Evolutionary conservation across 1,140 invertebrate species (phyloP).

Genomic region (Batillaria attramentaria): DNA sequence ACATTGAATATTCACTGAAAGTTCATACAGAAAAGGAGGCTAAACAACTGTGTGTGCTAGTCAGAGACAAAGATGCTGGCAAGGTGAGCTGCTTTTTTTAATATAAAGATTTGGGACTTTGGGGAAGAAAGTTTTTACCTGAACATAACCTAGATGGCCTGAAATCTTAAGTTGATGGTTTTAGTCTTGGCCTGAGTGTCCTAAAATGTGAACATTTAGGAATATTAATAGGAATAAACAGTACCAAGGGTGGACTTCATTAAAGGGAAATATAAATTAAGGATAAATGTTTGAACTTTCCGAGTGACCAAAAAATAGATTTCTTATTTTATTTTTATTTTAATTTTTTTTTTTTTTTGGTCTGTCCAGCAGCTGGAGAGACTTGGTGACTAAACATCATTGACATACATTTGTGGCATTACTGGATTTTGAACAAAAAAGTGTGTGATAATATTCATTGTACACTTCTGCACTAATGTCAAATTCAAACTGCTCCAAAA

Average conservation of each 20-base stretch:
- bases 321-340: background rate
- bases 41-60: background rate
- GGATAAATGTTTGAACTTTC: too few relatives aligned
- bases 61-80: background rate
- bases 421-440: background rate
- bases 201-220: conserved; percentile 3
- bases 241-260: too few relatives aligned
- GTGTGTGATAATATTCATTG: background rate
- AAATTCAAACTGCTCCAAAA: background rate
- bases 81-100: background rate
- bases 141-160: too few relatives aligned
- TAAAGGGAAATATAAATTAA: too few relatives aligned
- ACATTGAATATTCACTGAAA: background rate
- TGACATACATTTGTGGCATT: background rate
- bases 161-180: too few relatives aligned
- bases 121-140: too few relatives aligned
- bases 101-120: too few relatives aligned
- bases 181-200: background rate
- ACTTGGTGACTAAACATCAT: too few relatives aligned
- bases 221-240: too few relatives aligned
- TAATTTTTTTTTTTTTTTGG: background rate
- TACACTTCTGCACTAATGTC: background rate
- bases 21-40: background rate
- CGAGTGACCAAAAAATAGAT: too few relatives aligned
- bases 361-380: too few relatives aligned